These are phyloP conservation scores for Porphyrio hochstetteri DNA, from an alignment of 2,113 vertebrate genomes.

Conservation along the genomic window DNA sequence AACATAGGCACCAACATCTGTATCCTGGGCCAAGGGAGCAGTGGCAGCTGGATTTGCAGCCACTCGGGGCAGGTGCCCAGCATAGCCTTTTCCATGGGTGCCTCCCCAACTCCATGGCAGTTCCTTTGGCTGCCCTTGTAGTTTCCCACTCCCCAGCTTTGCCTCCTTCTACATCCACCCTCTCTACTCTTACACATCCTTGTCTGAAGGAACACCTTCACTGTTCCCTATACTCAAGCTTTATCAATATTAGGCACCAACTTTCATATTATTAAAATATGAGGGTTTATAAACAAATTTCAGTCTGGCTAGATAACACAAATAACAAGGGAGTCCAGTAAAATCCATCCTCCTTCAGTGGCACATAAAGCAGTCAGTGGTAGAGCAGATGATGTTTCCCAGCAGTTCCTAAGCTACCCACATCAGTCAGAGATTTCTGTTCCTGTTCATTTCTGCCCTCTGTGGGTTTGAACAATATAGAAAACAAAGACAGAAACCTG, in stretches of 20 bases:
- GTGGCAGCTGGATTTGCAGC: accelerated
- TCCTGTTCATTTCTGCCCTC: neutral
- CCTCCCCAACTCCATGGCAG: neutral
- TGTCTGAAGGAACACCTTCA: neutral
- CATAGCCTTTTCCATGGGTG: neutral
- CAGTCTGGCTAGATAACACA: neutral
- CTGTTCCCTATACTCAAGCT: neutral
- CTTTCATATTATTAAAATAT: too few relatives aligned
- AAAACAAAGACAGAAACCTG: neutral
- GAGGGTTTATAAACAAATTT: neutral
- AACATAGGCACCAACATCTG: accelerated
- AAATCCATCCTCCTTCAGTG: neutral
- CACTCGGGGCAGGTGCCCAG: neutral
- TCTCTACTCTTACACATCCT: neutral
- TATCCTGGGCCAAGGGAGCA: too few relatives aligned
- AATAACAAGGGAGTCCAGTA: neutral
- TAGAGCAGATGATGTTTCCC: neutral
- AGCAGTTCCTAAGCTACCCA: neutral
- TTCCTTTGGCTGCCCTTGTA: neutral
- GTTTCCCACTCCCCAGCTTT: neutral
- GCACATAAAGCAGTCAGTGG: neutral
- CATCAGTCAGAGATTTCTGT: neutral
- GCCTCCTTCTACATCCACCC: neutral
- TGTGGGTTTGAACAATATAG: accelerated
- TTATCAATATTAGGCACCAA: neutral